Percentiles rank a stretch among this genome's conserved stretches.
phyloP scores from a whole-genome alignment of 2,797 vertebrate genomes.

The Emydoidea blandingii region DNA sequence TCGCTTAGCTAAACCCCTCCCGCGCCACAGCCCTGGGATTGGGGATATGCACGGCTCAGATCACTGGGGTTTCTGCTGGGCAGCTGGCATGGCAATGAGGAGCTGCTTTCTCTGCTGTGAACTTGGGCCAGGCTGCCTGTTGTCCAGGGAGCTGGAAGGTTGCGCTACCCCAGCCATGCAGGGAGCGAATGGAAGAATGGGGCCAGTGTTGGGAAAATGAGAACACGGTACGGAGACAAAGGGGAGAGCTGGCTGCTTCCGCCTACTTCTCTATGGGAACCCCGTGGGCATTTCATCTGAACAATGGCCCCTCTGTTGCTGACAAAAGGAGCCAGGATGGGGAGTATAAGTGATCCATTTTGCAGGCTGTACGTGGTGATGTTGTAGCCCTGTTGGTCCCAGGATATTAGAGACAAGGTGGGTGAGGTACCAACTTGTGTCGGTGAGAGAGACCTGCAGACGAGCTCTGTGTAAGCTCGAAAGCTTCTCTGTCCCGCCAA shows the following conservation, averaged over 20 bases:
- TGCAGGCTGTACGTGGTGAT: background rate
- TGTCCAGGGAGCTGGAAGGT: background rate
- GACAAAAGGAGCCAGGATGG: background rate
- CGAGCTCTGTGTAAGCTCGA: background rate
- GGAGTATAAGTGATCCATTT: background rate
- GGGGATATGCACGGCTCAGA: background rate
- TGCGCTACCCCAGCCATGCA: background rate
- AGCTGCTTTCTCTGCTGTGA: background rate
- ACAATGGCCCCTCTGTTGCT: background rate
- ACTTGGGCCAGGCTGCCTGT: background rate
- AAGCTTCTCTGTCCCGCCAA: background rate
- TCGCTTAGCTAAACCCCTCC: background rate
- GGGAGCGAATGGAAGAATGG: background rate
- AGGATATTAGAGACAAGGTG: background rate
- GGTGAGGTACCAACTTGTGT: background rate
- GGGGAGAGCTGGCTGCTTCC: background rate
- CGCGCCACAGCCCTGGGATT: too few species aligned
- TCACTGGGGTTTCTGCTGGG: background rate
- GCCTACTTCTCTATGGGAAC: background rate
- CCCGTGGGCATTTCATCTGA: background rate
- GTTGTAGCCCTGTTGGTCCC: background rate
- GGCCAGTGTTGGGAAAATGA: background rate
- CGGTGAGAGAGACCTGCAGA: background rate
- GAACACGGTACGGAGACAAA: background rate
- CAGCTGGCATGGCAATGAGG: background rate